These are phyloP conservation scores for Arctocebus calabarensis DNA, from an alignment of 2,797 vertebrate genomes.

Conservation along the genomic window DNA sequence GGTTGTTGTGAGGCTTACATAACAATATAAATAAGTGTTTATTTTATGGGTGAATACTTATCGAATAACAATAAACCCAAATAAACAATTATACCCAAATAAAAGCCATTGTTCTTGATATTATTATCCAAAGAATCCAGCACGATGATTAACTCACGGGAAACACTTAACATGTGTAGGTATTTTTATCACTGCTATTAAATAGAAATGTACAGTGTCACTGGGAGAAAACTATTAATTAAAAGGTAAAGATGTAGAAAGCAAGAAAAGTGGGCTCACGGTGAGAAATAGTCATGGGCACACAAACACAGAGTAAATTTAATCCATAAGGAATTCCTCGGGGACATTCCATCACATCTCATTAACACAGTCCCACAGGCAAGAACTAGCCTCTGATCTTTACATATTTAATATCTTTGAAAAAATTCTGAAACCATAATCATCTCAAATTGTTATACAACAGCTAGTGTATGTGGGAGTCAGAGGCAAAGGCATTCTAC, in stretches of 20 bases:
- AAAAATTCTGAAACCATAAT: slow-evolving; percentile 62
- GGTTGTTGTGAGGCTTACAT: neutral
- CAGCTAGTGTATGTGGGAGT: slow-evolving; percentile 29
- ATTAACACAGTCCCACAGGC: slow-evolving; percentile 77
- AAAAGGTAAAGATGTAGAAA: neutral
- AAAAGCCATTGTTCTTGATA: neutral
- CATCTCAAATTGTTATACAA: slow-evolving; percentile 49
- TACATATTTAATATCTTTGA: slow-evolving; percentile 71
- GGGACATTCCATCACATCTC: slow-evolving; percentile 76
- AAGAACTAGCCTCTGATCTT: slow-evolving; percentile 73
- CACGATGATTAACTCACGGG: neutral
- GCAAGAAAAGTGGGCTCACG: neutral
- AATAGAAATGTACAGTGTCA: neutral
- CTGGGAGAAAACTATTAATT: neutral
- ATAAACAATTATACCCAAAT: neutral
- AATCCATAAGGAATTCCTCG: slow-evolving; percentile 43
- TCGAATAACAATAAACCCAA: neutral
- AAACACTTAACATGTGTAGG: neutral
- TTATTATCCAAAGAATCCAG: neutral
- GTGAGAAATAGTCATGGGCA: neutral
- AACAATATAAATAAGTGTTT: neutral
- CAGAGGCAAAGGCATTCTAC: neutral
- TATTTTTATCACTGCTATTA: slow-evolving; percentile 21
- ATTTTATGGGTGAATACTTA: slow-evolving; percentile 27
- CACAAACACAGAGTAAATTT: slow-evolving; percentile 26